Evolutionary conservation across 2,888 invertebrate species (phyloP).

Genomic region (Lithosia quadra): DNA sequence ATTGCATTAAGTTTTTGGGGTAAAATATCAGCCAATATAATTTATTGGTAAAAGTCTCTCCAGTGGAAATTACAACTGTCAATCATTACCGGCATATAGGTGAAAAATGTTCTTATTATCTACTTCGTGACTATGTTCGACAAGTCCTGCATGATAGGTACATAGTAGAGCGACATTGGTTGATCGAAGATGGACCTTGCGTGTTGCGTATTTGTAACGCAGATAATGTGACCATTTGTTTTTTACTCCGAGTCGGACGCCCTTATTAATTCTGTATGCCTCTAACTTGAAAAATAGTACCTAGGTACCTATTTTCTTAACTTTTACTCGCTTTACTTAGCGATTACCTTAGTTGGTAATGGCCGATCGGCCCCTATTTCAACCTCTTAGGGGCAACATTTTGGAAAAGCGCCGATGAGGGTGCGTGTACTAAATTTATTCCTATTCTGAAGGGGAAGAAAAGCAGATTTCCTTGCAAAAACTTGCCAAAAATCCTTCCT

Average conservation of each 20-base stretch:
- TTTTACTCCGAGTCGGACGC: background rate
- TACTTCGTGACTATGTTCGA: too few relatives aligned
- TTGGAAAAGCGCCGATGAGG: too few relatives aligned
- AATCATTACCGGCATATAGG: too few relatives aligned
- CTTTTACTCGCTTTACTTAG: too few relatives aligned
- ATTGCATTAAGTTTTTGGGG: background rate
- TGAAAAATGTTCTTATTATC: too few relatives aligned
- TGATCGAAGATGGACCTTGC: background rate
- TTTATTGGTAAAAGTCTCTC: background rate
- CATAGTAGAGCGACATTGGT: background rate
- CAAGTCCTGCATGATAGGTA: too few relatives aligned
- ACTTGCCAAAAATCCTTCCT: too few relatives aligned
- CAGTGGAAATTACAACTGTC: background rate
- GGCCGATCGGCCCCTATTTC: too few relatives aligned
- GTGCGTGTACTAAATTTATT: too few relatives aligned
- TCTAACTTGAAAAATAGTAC: background rate
- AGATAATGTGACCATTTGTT: background rate
- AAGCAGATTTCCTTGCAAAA: too few relatives aligned
- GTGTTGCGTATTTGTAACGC: background rate
- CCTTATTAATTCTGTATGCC: background rate
- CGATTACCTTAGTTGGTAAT: background rate
- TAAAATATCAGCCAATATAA: background rate
- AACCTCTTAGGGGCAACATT: too few relatives aligned
- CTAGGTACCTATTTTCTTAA: slow-evolving; percentile 8
- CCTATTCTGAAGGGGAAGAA: too few relatives aligned